A percentile compares a stretch with the other conserved stretches of the same genome.
Conservation (phyloP, 2,797 vertebrate genomes). For the Gallirallus australis region DNA sequence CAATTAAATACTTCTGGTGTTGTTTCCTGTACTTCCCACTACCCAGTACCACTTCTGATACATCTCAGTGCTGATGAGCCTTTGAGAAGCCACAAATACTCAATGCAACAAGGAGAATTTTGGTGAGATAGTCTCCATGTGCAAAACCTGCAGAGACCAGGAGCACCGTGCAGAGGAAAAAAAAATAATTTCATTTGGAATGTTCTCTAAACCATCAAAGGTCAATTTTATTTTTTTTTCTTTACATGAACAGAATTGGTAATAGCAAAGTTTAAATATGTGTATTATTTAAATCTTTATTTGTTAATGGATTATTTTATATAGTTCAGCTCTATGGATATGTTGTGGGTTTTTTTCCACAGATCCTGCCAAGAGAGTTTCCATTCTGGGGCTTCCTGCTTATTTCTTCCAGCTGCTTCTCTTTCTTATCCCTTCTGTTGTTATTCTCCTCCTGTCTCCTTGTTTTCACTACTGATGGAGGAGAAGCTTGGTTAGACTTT, state of each 20-base stretch:
- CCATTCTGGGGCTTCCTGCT: constrained; percentile 66
- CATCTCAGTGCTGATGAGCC: background rate
- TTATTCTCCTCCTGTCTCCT: constrained; percentile 62
- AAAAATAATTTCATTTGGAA: background rate
- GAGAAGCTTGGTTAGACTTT: constrained; percentile 25
- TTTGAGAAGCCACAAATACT: background rate
- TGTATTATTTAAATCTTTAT: constrained; percentile 14
- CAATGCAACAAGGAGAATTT: background rate
- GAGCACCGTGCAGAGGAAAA: background rate
- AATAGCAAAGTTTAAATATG: background rate
- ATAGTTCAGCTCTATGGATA: constrained; percentile 16
- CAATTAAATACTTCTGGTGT: background rate
- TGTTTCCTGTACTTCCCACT: background rate
- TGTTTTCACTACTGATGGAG: constrained; percentile 50
- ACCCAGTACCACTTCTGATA: background rate
- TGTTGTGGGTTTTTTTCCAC: constrained; percentile 45
- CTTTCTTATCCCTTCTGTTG: constrained; percentile 68
- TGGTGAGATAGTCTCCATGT: background rate
- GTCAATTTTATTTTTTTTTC: background rate
- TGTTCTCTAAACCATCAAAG: background rate
- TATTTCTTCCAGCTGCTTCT: constrained; percentile 73
- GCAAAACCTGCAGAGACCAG: background rate
- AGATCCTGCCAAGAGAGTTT: constrained; percentile 64
- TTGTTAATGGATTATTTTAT: constrained; percentile 42
- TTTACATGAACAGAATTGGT: background rate